phyloP scores from a whole-genome alignment of 1,140 invertebrate species.

The Steinernema khuongi region DNA sequence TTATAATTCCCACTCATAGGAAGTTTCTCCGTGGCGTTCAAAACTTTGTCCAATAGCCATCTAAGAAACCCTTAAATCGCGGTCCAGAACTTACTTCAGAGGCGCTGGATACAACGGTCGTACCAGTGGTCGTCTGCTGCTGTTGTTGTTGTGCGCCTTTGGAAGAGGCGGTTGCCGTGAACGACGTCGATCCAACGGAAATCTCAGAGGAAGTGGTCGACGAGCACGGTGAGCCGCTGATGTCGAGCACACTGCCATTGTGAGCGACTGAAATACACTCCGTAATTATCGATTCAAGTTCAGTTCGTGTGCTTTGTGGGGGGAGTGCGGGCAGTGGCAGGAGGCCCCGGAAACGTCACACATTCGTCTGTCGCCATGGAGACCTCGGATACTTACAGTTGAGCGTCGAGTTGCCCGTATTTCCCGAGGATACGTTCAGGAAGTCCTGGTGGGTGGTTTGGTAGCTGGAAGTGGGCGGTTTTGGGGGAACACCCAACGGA shows the following conservation, averaged over 20 bases:
- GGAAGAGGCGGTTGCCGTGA: neutral
- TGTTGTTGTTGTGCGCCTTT: too few species aligned
- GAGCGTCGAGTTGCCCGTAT: neutral
- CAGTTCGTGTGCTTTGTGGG: neutral
- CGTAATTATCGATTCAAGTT: constrained; percentile 7
- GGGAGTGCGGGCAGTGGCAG: neutral
- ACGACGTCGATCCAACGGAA: neutral
- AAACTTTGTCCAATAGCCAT: too few species aligned
- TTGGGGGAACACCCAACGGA: constrained; percentile 17
- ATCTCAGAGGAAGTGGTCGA: neutral
- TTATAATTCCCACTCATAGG: too few species aligned
- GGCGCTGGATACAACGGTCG: neutral
- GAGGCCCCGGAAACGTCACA: neutral
- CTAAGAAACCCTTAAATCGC: too few species aligned
- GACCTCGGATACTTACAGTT: neutral
- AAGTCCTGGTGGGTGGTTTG: neutral
- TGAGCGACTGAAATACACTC: neutral
- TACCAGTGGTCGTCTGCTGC: neutral
- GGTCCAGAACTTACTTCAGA: neutral
- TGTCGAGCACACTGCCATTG: neutral
- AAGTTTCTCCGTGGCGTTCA: too few species aligned
- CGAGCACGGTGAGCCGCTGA: neutral
- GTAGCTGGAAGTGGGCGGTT: constrained; percentile 16
- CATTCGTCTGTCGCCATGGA: neutral
- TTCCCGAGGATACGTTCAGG: neutral